phyloP scores from a whole-genome alignment of 2,113 vertebrate genomes.

The Saccopteryx leptura region DNA sequence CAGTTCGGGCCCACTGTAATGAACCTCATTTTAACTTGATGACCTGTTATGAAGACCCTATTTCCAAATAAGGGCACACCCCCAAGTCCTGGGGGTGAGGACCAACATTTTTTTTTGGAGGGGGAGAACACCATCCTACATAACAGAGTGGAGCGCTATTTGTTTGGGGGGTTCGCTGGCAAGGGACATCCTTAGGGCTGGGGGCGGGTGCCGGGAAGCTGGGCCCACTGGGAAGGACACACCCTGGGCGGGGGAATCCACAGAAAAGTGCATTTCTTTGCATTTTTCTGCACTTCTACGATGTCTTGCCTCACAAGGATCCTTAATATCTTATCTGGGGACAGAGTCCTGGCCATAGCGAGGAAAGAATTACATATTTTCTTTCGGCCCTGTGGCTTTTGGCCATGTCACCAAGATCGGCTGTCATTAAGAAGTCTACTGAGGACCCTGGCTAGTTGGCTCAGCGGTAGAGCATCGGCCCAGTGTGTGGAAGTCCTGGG shows the following conservation, averaged over 20 bases:
- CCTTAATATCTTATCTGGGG: too few species aligned
- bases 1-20: accelerated
- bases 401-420: neutral
- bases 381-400: neutral
- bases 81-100: neutral
- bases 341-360: neutral
- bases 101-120: neutral
- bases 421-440: neutral
- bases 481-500: too few species aligned
- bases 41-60: neutral
- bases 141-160: neutral
- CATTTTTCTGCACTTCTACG: neutral
- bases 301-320: neutral
- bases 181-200: neutral
- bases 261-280: neutral
- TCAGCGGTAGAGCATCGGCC: too few species aligned
- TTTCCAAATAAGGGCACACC: neutral
- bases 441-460: too few species aligned
- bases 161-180: neutral
- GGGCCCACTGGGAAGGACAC: neutral
- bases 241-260: neutral
- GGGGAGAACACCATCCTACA: neutral
- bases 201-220: neutral
- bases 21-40: neutral
- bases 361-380: neutral